Percentiles rank a stretch among this genome's conserved stretches.
phyloP scores from a whole-genome alignment of 2,113 vertebrate genomes.

The Saccopteryx leptura region DNA sequence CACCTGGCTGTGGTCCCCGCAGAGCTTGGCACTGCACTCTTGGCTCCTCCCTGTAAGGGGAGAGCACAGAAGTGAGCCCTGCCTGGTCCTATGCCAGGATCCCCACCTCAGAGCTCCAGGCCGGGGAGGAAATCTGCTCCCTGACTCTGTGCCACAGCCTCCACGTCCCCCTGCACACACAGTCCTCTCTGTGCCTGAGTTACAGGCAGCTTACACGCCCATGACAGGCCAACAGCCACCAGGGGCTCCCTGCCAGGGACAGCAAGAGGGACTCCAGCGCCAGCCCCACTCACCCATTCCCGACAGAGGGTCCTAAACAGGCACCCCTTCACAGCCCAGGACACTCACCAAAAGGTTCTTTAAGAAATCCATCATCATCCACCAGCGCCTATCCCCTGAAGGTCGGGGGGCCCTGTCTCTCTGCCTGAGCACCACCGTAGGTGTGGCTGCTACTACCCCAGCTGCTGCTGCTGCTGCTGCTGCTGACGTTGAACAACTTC shows the following conservation, averaged over 20 bases:
- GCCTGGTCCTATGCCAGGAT: not conserved
- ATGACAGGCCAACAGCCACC: constrained; percentile 2
- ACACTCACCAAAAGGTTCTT: constrained; percentile 86
- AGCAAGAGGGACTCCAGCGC: not conserved
- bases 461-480: not conserved
- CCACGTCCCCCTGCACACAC: not conserved
- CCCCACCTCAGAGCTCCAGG: not conserved
- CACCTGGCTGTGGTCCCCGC: not conserved
- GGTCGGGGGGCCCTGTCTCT: not conserved
- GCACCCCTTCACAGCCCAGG: not conserved
- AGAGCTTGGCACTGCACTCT: not conserved
- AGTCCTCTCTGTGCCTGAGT: not conserved
- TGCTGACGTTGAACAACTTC: constrained; percentile 78
- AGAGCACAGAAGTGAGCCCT: not conserved
- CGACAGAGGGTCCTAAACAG: not conserved
- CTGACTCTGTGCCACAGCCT: not conserved
- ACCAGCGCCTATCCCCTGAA: rapidly evolving
- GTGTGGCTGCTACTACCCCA: not conserved
- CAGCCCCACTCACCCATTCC: not conserved
- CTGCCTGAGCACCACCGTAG: not conserved
- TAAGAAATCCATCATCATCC: constrained; percentile 83
- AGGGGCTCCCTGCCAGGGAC: constrained; percentile 59
- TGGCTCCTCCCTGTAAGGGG: too few relatives aligned
- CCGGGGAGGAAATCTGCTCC: not conserved
- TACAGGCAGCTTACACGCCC: not conserved